Evolutionary conservation across 2,888 invertebrate species (phyloP).

Genomic region (Mesochorus sp.): DNA sequence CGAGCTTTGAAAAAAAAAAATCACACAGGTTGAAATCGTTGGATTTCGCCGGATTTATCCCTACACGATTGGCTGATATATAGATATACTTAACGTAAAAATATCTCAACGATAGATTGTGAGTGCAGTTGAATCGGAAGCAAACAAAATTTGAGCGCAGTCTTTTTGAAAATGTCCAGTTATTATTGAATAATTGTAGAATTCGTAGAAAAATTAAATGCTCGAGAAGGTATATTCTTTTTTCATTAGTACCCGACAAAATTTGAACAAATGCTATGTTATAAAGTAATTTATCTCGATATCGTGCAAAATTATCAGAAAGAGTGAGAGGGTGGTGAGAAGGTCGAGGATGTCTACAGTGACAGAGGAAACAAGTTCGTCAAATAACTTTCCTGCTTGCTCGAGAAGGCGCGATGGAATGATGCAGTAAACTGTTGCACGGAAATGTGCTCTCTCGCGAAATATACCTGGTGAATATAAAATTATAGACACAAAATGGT

Average conservation of each 20-base stretch:
- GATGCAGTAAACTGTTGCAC: conserved; percentile 5
- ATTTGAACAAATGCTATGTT: conserved; percentile 14
- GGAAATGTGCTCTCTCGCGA: conserved; percentile 1
- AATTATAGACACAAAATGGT: background rate
- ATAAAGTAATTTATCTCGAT: conserved; percentile 30
- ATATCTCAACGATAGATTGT: too few relatives aligned
- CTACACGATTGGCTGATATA: too few relatives aligned
- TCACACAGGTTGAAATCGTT: conserved; percentile 20
- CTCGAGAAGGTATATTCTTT: background rate
- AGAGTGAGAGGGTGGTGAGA: background rate
- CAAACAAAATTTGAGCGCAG: background rate
- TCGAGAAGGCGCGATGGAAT: conserved; percentile 42
- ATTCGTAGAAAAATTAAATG: background rate
- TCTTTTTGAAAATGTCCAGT: conserved; percentile 21
- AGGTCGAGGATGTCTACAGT: background rate
- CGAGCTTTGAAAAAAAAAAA: conserved; percentile 8
- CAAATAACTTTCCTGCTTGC: conserved; percentile 56
- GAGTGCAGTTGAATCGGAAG: conserved; percentile 7
- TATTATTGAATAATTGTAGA: conserved; percentile 64
- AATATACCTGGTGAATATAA: conserved; percentile 1
- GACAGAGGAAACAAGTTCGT: conserved; percentile 49
- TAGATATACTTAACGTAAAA: background rate
- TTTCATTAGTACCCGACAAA: conserved; percentile 12
- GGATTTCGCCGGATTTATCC: background rate
- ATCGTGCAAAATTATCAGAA: background rate